Evolutionary conservation across 2,888 invertebrate species (phyloP).

Genomic region (Dioctria rufipes): DNA sequence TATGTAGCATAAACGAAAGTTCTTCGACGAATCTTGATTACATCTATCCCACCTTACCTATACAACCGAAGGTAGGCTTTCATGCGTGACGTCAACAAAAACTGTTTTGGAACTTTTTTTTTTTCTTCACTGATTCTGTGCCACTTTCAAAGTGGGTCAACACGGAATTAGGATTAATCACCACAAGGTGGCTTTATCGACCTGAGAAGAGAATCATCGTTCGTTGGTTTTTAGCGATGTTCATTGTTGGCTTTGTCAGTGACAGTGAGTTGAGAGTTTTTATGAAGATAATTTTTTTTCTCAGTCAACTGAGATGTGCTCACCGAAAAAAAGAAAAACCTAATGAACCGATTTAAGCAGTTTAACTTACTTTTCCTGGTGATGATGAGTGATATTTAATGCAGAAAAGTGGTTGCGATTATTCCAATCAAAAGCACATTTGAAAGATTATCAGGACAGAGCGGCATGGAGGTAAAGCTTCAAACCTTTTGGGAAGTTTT

Average conservation of each 20-base stretch:
- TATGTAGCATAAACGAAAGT: slow-evolving; percentile 34
- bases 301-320: too few relatives aligned
- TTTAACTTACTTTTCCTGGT: too few relatives aligned
- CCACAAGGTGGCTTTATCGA: slow-evolving; percentile 10
- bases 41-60: background rate
- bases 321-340: too few relatives aligned
- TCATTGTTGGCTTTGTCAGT: background rate
- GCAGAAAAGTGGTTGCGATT: too few relatives aligned
- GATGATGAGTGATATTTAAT: too few relatives aligned
- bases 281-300: too few relatives aligned
- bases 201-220: background rate
- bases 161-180: slow-evolving; percentile 56
- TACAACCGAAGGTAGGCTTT: background rate
- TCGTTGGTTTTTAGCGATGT: background rate
- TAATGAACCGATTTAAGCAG: too few relatives aligned
- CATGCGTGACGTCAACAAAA: slow-evolving; percentile 9
- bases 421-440: too few relatives aligned
- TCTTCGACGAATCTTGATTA: slow-evolving; percentile 34
- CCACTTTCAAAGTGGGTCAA: slow-evolving; percentile 52
- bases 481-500: too few relatives aligned
- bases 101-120: background rate
- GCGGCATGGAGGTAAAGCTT: too few relatives aligned
- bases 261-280: too few relatives aligned
- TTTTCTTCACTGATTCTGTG: slow-evolving; percentile 45
- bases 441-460: too few relatives aligned